Evolutionary conservation across 2,888 invertebrate species (phyloP), one percentile per base, ranked within the genome.

Genomic region (Eristalis pertinax): DNA sequence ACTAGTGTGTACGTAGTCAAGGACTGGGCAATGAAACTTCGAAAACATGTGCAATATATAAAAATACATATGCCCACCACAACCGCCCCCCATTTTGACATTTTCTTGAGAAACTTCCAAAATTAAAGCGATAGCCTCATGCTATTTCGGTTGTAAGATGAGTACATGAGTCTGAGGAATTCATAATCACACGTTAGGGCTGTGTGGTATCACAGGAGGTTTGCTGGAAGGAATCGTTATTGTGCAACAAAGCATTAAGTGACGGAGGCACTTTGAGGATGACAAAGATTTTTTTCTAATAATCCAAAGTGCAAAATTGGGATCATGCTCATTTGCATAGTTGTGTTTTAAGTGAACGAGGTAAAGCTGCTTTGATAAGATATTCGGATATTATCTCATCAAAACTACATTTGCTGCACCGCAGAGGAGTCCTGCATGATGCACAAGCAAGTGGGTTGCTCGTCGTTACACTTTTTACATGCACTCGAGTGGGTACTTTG

Each of bases 81-180:
- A n/a, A n/a, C 26, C 11, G 22, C 19, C 62, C 22, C 50, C 19
- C 15, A 38, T 62, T 56, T 69, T 56, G 50, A 69, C 77, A 69
- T 62, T 65, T 73, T 1, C 26, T 24, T 60, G n/a, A 43, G 11
- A 73, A 35, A 62, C 50, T 79, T 73, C 62, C 64, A 65, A 72
- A 78, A 78, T 65, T 70, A 77, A 72, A 26, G 24, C 11, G 35
- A 26, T 64, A 70, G 62, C 56, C n/a, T 4, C 13, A 69, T 43
- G 62, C 63, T 69, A 43, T 77, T 77, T 77, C 24, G 8, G 43
- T 38, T 15, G 50, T 50, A 63, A 32, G 68, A 70, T 26, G 50
- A n/a, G 13, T 60, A n/a, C 26, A 26, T 60, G 60, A 26, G 1
- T 60, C 26, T 60, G 3, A 11, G 60, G 60, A 26, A 13, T 26